Evolutionary conservation across 2,797 vertebrate species (phyloP).

Genomic region (Odontamblyopus rebecca): DNA sequence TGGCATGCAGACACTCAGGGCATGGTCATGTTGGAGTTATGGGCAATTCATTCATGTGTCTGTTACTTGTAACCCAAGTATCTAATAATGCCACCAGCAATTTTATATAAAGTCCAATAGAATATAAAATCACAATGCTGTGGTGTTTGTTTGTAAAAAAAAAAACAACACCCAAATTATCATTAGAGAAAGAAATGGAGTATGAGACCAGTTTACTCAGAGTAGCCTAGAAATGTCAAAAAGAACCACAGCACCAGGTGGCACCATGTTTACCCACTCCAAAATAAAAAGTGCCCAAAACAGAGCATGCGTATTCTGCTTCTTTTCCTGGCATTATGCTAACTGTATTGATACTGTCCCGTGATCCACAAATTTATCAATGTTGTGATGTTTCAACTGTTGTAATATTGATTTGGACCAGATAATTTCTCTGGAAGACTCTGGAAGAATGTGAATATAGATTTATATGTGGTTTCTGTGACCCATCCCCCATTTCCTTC

Average conservation of each 20-base stretch:
- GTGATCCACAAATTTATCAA: too few relatives aligned
- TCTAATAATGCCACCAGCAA: neutral
- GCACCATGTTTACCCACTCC: neutral
- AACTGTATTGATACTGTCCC: too few relatives aligned
- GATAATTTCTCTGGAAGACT: too few relatives aligned
- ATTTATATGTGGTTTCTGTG: too few relatives aligned
- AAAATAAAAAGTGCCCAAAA: neutral
- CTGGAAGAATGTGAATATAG: too few relatives aligned
- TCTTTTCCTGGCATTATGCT: too few relatives aligned
- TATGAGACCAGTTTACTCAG: neutral
- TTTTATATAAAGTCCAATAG: neutral
- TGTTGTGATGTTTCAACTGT: too few relatives aligned
- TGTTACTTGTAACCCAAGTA: neutral
- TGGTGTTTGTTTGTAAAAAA: neutral
- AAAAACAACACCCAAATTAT: neutral
- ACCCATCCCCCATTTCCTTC: too few relatives aligned
- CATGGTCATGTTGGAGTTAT: neutral
- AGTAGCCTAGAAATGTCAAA: neutral
- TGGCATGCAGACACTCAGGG: conserved; percentile 34
- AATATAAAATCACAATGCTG: neutral
- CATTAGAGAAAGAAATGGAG: neutral
- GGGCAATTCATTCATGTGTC: neutral
- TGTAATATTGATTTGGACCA: too few relatives aligned
- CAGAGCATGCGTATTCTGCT: neutral
- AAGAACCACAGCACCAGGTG: neutral